Percentiles rank a stretch among this genome's conserved stretches.
Conservation (phyloP, 2,888 invertebrate genomes). For the Pandemis corylana region DNA sequence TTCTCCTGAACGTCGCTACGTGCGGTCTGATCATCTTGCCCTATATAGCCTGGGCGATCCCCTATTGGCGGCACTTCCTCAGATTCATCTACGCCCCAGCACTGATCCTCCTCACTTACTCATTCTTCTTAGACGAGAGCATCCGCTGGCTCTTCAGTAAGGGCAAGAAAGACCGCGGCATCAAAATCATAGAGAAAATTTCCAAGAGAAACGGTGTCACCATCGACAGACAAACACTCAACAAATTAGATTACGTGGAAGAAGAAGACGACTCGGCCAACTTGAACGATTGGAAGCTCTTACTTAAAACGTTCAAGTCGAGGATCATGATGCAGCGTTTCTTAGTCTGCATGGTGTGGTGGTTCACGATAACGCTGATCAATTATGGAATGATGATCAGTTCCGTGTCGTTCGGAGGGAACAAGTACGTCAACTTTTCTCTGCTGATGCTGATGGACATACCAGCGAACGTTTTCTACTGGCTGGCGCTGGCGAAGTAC, state of each 20-base stretch:
- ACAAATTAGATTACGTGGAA: constrained; percentile 66
- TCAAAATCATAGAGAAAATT: constrained; percentile 69
- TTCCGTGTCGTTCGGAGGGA: constrained; percentile 75
- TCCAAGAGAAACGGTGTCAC: constrained; percentile 68
- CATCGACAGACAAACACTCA: constrained; percentile 61
- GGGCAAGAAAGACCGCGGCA: constrained; percentile 67
- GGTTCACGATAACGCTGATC: constrained; percentile 78
- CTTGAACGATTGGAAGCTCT: constrained; percentile 63
- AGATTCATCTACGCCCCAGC: constrained; percentile 77
- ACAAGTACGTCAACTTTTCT: constrained; percentile 78
- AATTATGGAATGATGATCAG: constrained; percentile 83
- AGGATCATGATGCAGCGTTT: constrained; percentile 76
- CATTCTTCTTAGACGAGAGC: constrained; percentile 76
- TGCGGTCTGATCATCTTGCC: constrained; percentile 74
- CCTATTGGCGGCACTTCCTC: constrained; percentile 77
- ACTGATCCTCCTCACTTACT: constrained; percentile 69
- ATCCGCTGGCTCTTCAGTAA: constrained; percentile 79
- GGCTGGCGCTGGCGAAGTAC: constrained; percentile 74
- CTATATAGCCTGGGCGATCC: constrained; percentile 73
- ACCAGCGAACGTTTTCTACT: constrained; percentile 76
- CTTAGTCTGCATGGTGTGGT: constrained; percentile 76
- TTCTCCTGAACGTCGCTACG: constrained; percentile 76
- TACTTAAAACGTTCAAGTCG: constrained; percentile 73
- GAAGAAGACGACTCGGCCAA: constrained; percentile 56
- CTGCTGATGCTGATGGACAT: constrained; percentile 77